These are phyloP conservation scores for Pasiphila rectangulata DNA, from an alignment of 2,888 invertebrate species.

Conservation along the genomic window DNA sequence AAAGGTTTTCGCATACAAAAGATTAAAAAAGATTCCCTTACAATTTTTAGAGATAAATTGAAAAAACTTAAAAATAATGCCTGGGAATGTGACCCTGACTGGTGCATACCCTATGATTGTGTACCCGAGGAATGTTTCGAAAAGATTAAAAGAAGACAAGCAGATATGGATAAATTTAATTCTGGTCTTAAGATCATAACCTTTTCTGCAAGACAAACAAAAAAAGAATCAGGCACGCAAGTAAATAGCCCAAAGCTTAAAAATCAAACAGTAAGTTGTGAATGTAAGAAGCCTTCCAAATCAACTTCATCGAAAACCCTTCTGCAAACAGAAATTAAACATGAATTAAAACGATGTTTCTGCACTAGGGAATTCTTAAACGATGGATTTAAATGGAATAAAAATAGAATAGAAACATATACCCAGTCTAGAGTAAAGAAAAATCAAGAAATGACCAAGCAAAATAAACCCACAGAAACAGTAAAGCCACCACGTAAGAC, in stretches of 20 bases:
- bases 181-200: slow-evolving; percentile 3
- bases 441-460: too few species aligned
- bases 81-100: slow-evolving; percentile 29
- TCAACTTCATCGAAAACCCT: neutral
- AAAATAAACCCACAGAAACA: too few species aligned
- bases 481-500: too few species aligned
- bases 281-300: slow-evolving; percentile 10
- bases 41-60: slow-evolving; percentile 43
- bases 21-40: slow-evolving; percentile 48
- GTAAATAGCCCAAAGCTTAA: slow-evolving; percentile 8
- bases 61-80: slow-evolving; percentile 30
- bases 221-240: neutral
- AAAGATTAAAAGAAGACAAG: slow-evolving; percentile 20
- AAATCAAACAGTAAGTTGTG: neutral
- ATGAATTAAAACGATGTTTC: slow-evolving; percentile 21
- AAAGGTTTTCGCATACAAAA: slow-evolving; percentile 27
- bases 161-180: too few species aligned
- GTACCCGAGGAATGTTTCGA: slow-evolving; percentile 24
- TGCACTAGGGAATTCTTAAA: slow-evolving; percentile 17
- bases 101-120: slow-evolving; percentile 28
- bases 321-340: neutral
- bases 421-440: neutral
- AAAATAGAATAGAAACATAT: neutral
- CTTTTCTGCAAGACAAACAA: neutral
- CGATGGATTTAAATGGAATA: neutral